phyloP scores from a whole-genome alignment of 1,140 invertebrate genomes.

The Phocides pigmalion region DNA sequence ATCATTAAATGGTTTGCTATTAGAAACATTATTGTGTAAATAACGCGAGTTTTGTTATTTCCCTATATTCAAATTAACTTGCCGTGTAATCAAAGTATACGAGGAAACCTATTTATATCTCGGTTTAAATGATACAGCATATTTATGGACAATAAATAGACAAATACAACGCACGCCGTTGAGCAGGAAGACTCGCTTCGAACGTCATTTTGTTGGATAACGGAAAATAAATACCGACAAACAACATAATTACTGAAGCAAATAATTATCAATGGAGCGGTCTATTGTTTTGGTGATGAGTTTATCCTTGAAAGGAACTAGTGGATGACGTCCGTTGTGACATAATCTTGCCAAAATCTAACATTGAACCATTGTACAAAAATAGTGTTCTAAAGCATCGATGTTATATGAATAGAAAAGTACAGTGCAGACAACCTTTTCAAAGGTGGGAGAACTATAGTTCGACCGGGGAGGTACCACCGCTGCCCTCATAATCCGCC shows the following conservation, averaged over 20 bases:
- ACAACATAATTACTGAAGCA: not conserved
- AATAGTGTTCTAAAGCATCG: too few species aligned
- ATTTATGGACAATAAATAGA: not conserved
- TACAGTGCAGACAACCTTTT: too few species aligned
- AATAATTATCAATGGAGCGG: not conserved
- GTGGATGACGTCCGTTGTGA: too few species aligned
- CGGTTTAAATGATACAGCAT: not conserved
- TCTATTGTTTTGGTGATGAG: not conserved
- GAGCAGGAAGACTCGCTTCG: not conserved
- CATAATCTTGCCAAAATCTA: too few species aligned
- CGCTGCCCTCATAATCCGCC: too few species aligned
- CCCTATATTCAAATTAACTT: too few species aligned
- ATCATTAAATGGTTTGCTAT: not conserved
- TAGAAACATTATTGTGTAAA: not conserved
- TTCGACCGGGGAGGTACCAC: too few species aligned
- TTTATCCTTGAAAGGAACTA: not conserved
- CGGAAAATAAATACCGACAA: not conserved
- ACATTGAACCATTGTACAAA: too few species aligned
- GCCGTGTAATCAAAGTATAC: not conserved
- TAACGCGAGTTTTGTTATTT: not conserved
- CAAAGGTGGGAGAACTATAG: too few species aligned
- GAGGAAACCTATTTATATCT: conserved; percentile 11
- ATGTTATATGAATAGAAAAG: too few species aligned
- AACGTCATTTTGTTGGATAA: not conserved
- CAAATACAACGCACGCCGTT: not conserved